Evolutionary conservation across 1,140 invertebrate species (phyloP), one percentile per base, ranked within the genome.

Genomic region (Achatina immaculata): DNA sequence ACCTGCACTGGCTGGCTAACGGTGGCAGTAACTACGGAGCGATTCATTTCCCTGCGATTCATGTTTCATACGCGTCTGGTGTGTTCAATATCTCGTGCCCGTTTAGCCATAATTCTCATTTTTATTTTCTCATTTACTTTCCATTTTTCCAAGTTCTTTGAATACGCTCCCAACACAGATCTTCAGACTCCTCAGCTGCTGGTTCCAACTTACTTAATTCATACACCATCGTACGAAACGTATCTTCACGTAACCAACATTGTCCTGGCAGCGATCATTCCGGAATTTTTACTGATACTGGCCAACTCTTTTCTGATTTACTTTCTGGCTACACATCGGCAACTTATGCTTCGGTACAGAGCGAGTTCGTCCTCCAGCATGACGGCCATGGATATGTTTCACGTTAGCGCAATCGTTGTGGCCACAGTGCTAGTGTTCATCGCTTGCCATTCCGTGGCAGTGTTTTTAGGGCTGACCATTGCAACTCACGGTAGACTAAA

Each of bases 1-100:
- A 97, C 96, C 48, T 96, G 96, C 51, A 96, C 96, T 36, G 96
- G 97, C 78, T 99, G 98, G 92, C 93, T 98, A 84, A 98, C 97
- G 2, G 93, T 98, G 66, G 96, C 95, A 4, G 97, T 98, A 28
- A 98, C 97, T 0, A 93, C 97, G 82, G 97, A 99, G 91, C 93
- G 97, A 68, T 99, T 96, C 92, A 95, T 98, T 55, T 97, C 97
- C 0, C 97, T 99, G 0, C 98, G 97, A 88, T 96, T 97, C 91
- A 96, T 96, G 0, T 92, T 98, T 19, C 93, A 94, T 80, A 96
- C 96, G 0, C 93, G 95, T 68, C 95, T 95, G 0, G 93, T 97
- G 28, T 98, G 96, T 91, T 98, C 96, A 0, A 96, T 96, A 86
- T 94, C 95, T 2, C 92, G 97, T 48, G 96, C 97, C 19, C 93